Base-by-base conservation (phyloP, 1,140 invertebrate genomes). In the Achroia grisella region DNA sequence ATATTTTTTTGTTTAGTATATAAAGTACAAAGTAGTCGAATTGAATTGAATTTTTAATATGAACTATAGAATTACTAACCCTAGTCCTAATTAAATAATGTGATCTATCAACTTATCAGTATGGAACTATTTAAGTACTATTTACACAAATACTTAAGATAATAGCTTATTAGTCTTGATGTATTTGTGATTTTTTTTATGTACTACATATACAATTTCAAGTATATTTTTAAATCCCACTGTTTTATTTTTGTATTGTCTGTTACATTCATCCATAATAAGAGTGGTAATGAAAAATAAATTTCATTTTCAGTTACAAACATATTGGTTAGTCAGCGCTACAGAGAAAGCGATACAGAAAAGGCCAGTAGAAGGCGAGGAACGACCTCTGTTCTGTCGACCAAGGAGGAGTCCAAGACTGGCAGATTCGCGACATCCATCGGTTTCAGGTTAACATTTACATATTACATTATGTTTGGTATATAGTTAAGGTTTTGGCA, bases 251-350 rank as follows among this genome's bases (percentile, higher is more conserved):
- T 29, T 29, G 10, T 6, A 29, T 29, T 29, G 28, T 29, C 28
- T 29, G 5, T 4, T 29, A 29, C 28, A n/a, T n/a, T n/a, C n/a
- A n/a, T n/a, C n/a, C n/a, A n/a, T 29, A 6, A 29, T 29, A 29
- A 29, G 10, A 29, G 10, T 6, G 10, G 10, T 29, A 29, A 29
- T 29, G 10, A 6, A 6, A 6, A 10, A 29, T 29, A 29, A 29
- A 4, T 29, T 6, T 29, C 10, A 5, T 44, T 61, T 56, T 28
- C 52, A 90, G 69, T 86, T 91, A 1, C 71, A 92, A 56, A 98
- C 97, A 0, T 97, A 94, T 73, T 99, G 97, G 96, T 84, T 99
- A 13, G 87, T 90, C 0, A 94, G 93, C n/a, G 94, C 93, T 4
- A 94, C 90, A 0, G 93, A 94, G 31, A 90, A 90, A 56, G 93